Evolutionary conservation across 1,140 invertebrate genomes (phyloP).

Genomic region (Holcopasites calliopsidis): DNA sequence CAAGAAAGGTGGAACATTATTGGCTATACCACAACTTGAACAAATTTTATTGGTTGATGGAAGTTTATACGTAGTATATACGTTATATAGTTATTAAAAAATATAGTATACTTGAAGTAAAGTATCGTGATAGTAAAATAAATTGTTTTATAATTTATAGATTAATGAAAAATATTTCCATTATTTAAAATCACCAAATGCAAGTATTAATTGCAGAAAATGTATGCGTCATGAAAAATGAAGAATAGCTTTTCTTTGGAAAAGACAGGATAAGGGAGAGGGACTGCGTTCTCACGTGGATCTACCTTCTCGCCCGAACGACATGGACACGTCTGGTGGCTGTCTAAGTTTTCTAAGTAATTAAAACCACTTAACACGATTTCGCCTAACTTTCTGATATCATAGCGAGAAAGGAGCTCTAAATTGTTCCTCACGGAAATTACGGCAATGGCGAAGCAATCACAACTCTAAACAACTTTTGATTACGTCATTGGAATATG

Average conservation of each 20-base stretch:
- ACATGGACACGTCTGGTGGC: constrained; percentile 53
- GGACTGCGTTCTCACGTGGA: constrained; percentile 16
- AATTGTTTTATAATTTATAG: too few relatives aligned
- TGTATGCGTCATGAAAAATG: not conserved
- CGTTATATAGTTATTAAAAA: too few relatives aligned
- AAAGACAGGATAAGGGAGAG: constrained; percentile 18
- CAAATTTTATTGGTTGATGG: not conserved
- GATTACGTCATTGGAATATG: constrained; percentile 36
- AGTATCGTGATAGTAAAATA: too few relatives aligned
- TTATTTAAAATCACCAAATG: too few relatives aligned
- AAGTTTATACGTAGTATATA: too few relatives aligned
- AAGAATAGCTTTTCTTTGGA: not conserved
- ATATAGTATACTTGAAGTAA: too few relatives aligned
- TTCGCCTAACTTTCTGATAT: constrained; percentile 59
- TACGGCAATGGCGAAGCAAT: not conserved
- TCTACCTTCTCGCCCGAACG: too few relatives aligned
- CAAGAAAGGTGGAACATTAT: not conserved
- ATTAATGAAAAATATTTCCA: too few relatives aligned
- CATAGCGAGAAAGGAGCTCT: constrained; percentile 47
- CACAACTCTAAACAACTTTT: constrained; percentile 30
- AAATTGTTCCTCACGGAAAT: constrained; percentile 41
- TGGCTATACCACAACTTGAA: not conserved
- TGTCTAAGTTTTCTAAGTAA: constrained; percentile 63
- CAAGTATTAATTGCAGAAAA: too few relatives aligned
- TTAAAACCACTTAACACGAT: constrained; percentile 65